Evolutionary conservation across 1,140 invertebrate species (phyloP).

Genomic region (Pararge aegeria): DNA sequence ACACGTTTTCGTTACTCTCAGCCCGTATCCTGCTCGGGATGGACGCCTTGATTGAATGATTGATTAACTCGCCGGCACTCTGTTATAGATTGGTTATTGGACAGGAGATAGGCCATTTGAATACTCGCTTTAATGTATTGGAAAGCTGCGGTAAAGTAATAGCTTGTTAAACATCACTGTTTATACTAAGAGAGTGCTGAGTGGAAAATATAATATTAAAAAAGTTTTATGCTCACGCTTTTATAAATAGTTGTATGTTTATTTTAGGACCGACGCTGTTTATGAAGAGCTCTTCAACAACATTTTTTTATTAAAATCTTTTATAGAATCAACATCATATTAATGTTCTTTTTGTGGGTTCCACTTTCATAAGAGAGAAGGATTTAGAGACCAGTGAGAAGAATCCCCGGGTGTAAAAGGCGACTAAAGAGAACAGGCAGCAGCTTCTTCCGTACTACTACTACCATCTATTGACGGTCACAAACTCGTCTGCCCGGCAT

Average conservation of each 20-base stretch:
- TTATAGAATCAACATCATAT: too few relatives aligned
- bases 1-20: background rate
- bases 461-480: too few relatives aligned
- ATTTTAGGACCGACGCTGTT: background rate
- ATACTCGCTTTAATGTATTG: conserved; percentile 3
- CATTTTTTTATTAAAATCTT: too few relatives aligned
- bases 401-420: too few relatives aligned
- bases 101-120: conserved; percentile 7
- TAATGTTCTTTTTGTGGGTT: too few relatives aligned
- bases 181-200: background rate
- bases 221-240: conserved; percentile 1
- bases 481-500: too few relatives aligned
- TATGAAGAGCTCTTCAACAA: background rate
- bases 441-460: too few relatives aligned
- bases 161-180: conserved; percentile 3
- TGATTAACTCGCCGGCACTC: conserved; percentile 11
- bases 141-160: background rate
- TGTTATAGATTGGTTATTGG: conserved; percentile 4
- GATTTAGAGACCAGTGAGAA: too few relatives aligned
- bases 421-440: too few relatives aligned
- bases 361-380: too few relatives aligned
- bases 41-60: conserved; percentile 7
- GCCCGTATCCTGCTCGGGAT: conserved; percentile 2
- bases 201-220: conserved; percentile 2
- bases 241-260: background rate